Evolutionary conservation across 2,888 invertebrate genomes (phyloP), one percentile per base, ranked within the genome.

Genomic region (Phasia obesa): DNA sequence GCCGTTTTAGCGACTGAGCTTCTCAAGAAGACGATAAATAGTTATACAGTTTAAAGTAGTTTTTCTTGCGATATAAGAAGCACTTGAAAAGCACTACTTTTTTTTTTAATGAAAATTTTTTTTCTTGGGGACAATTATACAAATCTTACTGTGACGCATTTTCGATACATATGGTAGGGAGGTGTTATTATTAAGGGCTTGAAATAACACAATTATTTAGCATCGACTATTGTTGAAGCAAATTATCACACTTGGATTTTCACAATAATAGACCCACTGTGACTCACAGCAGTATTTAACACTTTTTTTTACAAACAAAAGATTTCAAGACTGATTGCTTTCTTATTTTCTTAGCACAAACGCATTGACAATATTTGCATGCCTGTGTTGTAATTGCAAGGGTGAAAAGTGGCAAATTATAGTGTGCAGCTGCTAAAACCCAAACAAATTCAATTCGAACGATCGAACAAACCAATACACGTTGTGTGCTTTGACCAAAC

Each of bases 341-440:
- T 53, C 62, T 64, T 59, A 31, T 47, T 27, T 21, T 7, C n/a
- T n/a, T 42, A 47, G 6, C 5, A 21, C 75, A 59, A 75, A 75
- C 59, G 49, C 75, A 38, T n/a, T 67, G 59, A 75, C 35, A 49
- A 59, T 13, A 31, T 67, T 51, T 57, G 65, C 57, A 67, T 75
- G 65, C 65, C 57, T 11, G 57, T 23, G 35, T 25, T 38, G 13
- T 49, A 55, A 47, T 55, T 62, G 38, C 49, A 77, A 47, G 69
- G 59, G 60, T 73, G 67, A 67, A 74, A 80, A 60, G 67, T 74
- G 67, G 75, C 83, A 75, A 79, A 79, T 79, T 76, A 71, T 65
- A 65, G 75, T 71, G 71, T 67, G 83, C 83, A 83, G 83, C 83
- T 83, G 83, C 79, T 79, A 79, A 79, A 79, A 71, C 75, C 79